phyloP scores from a whole-genome alignment of 2,888 invertebrate species.

The Coelopa pilipes region DNA sequence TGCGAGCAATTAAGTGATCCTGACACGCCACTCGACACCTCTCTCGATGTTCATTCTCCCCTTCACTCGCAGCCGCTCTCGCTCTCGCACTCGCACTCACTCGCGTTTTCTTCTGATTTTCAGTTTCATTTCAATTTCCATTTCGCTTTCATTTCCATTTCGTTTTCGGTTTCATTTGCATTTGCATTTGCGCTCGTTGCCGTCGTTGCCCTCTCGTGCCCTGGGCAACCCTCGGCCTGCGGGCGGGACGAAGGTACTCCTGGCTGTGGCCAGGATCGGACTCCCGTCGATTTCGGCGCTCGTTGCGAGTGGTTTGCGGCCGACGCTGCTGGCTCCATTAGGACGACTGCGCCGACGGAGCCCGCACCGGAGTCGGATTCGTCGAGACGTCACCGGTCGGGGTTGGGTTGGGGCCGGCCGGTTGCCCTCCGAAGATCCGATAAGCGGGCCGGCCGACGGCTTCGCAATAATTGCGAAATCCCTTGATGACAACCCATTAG shows the following conservation, averaged over 20 bases:
- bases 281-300: too few species aligned
- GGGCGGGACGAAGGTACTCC: too few species aligned
- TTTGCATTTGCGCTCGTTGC: background rate
- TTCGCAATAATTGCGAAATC: slow-evolving; percentile 17
- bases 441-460: background rate
- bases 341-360: too few species aligned
- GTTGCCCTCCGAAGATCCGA: background rate
- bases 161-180: background rate
- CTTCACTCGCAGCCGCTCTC: background rate
- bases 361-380: too few species aligned
- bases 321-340: too few species aligned
- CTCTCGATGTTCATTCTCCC: background rate
- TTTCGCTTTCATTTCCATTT: slow-evolving; percentile 1
- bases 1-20: slow-evolving; percentile 2
- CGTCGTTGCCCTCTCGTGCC: background rate
- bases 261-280: too few species aligned
- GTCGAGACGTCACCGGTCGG: background rate
- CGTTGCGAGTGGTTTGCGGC: too few species aligned
- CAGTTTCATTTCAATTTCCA: slow-evolving; percentile 8
- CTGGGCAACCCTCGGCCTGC: too few species aligned
- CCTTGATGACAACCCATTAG: slow-evolving; percentile 14
- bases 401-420: background rate
- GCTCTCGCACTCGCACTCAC: background rate
- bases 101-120: background rate
- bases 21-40: background rate